Evolutionary conservation across 1,140 invertebrate genomes (phyloP).

Genomic region (Tetramorium alpestre): DNA sequence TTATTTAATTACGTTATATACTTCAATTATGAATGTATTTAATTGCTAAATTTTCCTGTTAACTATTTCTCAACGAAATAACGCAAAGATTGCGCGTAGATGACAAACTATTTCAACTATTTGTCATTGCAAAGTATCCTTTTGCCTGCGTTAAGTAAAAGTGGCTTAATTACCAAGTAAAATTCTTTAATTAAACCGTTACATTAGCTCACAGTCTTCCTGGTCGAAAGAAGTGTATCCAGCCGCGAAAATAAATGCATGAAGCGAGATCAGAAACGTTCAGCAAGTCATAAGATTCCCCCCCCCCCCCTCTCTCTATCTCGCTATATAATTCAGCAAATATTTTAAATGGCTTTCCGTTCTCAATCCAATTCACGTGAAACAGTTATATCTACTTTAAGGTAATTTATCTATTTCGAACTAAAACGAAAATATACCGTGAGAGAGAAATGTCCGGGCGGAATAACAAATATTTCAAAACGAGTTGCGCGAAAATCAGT

Average conservation of each 20-base stretch:
- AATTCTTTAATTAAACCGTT: conserved; percentile 57
- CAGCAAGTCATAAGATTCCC: neutral
- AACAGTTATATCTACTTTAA: neutral
- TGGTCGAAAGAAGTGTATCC: conserved; percentile 9
- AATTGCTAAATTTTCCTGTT: neutral
- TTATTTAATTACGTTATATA: neutral
- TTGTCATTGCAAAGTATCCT: conserved; percentile 30
- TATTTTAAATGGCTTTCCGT: conserved; percentile 1
- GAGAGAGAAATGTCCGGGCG: neutral
- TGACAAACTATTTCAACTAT: conserved; percentile 30
- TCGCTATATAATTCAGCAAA: conserved; percentile 28
- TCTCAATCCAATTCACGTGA: neutral
- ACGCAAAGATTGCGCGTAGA: neutral
- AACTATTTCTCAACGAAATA: neutral
- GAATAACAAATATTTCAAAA: conserved; percentile 16
- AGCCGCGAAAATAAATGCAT: conserved; percentile 46
- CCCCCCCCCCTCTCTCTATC: neutral
- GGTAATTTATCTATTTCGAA: neutral
- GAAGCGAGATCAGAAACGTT: conserved; percentile 1
- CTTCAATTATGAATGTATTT: neutral
- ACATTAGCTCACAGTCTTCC: conserved; percentile 23
- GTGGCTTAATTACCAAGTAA: conserved; percentile 56
- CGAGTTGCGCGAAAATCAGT: conserved; percentile 27
- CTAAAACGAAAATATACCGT: neutral
- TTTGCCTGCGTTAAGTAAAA: conserved; percentile 21